Evolutionary conservation across 1,140 invertebrate species (phyloP).

Genomic region (Euglossa dilemma): DNA sequence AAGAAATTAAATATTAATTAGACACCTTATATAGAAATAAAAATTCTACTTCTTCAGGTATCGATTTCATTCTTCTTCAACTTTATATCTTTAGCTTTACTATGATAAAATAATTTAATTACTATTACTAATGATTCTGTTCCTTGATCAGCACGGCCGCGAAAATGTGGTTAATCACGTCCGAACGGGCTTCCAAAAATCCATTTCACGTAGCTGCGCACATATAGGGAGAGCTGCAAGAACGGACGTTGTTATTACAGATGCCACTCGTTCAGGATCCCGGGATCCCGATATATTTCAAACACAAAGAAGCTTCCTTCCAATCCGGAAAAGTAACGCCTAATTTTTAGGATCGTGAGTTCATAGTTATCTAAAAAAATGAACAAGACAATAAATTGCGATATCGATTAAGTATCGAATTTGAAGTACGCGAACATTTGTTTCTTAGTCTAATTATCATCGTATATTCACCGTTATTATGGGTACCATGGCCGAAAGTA

Average conservation of each 20-base stretch:
- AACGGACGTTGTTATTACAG: conserved; percentile 78
- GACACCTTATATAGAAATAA: background rate
- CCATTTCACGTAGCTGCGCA: conserved; percentile 40
- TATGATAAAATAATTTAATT: background rate
- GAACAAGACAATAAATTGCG: background rate
- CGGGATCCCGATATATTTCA: conserved; percentile 72
- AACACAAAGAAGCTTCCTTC: conserved; percentile 74
- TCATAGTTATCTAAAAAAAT: conserved; percentile 32
- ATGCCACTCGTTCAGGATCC: conserved; percentile 73
- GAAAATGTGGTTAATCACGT: conserved; percentile 14
- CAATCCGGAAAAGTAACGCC: conserved; percentile 64
- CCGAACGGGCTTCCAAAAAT: conserved; percentile 52
- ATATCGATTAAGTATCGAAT: background rate
- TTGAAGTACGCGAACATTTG: background rate
- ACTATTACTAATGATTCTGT: background rate
- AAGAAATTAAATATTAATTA: background rate
- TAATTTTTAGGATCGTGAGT: conserved; percentile 58
- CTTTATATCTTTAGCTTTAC: accelerated
- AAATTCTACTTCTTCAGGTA: background rate
- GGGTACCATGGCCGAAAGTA: too few species aligned
- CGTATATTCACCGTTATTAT: background rate
- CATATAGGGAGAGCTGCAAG: conserved; percentile 51
- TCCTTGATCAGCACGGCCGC: background rate
- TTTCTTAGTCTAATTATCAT: background rate
- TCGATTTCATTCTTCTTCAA: background rate